A percentile compares a stretch with the other conserved stretches of the same genome.
These are phyloP conservation scores for Meghimatium bilineatum DNA, from an alignment of 2,888 invertebrate species.

Conservation along the genomic window DNA sequence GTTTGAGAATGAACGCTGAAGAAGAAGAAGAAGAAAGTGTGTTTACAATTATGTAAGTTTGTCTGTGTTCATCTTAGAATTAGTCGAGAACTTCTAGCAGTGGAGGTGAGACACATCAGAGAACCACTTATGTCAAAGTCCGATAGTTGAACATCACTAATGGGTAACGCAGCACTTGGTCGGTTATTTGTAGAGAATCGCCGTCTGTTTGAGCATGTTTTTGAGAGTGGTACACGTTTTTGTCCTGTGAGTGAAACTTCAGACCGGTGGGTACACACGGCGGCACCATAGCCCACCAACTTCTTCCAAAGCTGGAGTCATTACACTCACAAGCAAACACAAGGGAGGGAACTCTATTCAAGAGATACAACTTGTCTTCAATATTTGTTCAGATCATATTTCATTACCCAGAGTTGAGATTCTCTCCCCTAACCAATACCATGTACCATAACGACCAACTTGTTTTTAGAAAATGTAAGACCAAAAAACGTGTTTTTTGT, in stretches of 20 bases:
- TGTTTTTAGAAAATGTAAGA: too few relatives aligned
- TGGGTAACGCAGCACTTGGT: not conserved
- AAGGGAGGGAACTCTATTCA: conserved; percentile 38
- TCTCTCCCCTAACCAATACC: not conserved
- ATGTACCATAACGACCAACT: too few relatives aligned
- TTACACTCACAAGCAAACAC: conserved; percentile 40
- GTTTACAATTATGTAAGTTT: too few relatives aligned
- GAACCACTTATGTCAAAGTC: not conserved
- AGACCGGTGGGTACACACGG: conserved; percentile 8
- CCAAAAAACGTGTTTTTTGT: too few relatives aligned
- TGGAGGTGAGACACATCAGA: too few relatives aligned
- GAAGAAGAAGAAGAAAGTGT: too few relatives aligned
- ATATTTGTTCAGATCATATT: conserved; percentile 39
- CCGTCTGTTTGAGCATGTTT: conserved; percentile 10
- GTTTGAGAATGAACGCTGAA: too few relatives aligned
- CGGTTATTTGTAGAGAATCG: conserved; percentile 13
- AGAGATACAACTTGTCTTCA: conserved; percentile 38
- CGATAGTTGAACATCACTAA: not conserved
- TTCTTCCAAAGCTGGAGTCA: not conserved
- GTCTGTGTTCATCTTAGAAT: too few relatives aligned
- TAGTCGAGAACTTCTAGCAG: too few relatives aligned
- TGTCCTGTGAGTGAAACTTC: conserved; percentile 9
- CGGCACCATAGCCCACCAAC: conserved; percentile 5
- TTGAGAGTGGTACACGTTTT: conserved; percentile 5
- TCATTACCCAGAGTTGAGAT: conserved; percentile 6